A percentile compares a stretch with the other conserved stretches of the same genome.
Evolutionary conservation across 2,797 vertebrate species (phyloP).

Genomic region (Falco novaeseelandiae): DNA sequence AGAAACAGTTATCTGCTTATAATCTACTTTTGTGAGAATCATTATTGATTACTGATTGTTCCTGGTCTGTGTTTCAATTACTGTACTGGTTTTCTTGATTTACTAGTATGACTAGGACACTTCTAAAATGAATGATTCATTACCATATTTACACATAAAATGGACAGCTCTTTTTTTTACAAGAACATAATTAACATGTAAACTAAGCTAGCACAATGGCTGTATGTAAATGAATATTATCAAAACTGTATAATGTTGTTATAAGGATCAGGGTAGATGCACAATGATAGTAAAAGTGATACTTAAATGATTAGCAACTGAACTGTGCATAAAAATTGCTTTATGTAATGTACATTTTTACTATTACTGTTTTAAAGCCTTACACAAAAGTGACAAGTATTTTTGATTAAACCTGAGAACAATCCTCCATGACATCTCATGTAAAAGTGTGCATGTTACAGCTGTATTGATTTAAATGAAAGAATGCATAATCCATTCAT

Average conservation of each 20-base stretch:
- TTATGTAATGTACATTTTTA: background rate
- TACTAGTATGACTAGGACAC: background rate
- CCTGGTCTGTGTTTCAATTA: background rate
- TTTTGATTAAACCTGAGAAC: background rate
- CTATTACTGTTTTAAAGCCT: background rate
- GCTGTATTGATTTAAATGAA: background rate
- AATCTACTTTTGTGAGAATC: background rate
- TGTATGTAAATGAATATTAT: background rate
- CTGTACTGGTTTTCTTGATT: background rate
- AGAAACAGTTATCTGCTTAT: background rate
- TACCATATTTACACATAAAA: constrained; percentile 10
- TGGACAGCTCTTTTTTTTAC: background rate
- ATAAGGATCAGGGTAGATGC: background rate
- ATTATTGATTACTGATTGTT: background rate
- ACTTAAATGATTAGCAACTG: background rate
- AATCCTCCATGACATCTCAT: background rate
- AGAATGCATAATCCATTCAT: background rate
- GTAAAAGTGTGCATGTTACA: background rate
- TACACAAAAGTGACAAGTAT: background rate
- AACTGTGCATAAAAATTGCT: background rate
- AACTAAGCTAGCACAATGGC: background rate
- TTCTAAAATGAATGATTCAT: background rate
- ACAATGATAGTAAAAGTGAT: background rate
- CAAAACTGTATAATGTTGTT: background rate
- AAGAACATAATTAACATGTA: background rate